Evolutionary conservation across 2,888 invertebrate genomes (phyloP), one percentile per base, ranked within the genome.

Genomic region (Parnassius mnemosyne): DNA sequence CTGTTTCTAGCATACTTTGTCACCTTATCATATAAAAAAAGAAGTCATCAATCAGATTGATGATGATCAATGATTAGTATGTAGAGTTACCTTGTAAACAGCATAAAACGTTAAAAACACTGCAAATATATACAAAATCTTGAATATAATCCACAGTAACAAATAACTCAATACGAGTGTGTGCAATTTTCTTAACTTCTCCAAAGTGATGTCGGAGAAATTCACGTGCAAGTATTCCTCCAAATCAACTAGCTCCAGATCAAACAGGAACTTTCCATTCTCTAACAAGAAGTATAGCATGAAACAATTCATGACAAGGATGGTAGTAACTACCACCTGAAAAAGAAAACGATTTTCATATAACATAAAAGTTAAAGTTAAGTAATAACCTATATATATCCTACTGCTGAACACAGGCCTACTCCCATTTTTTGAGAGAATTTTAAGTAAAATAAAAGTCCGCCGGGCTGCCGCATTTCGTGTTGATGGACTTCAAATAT

Each of bases 141-240:
- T 68, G 13, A 66, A 66, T 9, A 44, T 9, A 12, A 60, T 59
- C 67, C 67, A 68, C 7, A 68, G 3, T 13, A 66, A 57, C 7
- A 63, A 53, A 11, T 67, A 67, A 3, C 46, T 3, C 1, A 66
- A 5, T 1, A 66, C 12, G 1, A 56, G 46, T 2, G 44, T 57
- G 43, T 65, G 57, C 5, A 68, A 34, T 3, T 57, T 42, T 20
- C 52, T 51, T 10, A 64, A 7, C 11, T 44, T 12, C 1, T 44
- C 47, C 11, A 57, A 12, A 16, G 56, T 59, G 2, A 43, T 43
- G 1, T 56, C 60, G 0, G 68, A 50, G 3, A 58, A 34, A 12
- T 54, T 51, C 1, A 54, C 41, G 2, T 54, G 61, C 12, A 61
- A 43, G 10, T 61, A 58, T 0, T 62, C 58, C 10, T 64, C 61